Base-by-base conservation (phyloP, 2,888 invertebrate genomes). In the Prosapia bicincta region DNA sequence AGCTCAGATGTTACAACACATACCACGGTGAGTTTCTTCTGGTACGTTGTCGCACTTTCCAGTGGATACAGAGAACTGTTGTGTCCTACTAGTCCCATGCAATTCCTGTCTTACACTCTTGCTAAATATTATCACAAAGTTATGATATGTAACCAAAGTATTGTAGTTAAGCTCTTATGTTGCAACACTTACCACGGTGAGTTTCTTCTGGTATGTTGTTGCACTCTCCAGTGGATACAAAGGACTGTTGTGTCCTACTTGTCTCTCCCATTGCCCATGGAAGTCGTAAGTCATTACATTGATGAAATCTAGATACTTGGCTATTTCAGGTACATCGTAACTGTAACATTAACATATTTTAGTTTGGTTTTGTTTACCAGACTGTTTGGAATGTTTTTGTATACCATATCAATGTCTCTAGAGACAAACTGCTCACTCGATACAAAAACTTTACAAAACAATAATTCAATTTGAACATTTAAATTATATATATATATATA, bases 201-300 rank as follows among this genome's bases (percentile, higher is more conserved):
- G 88, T 87, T 96, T 96, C 87, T 96, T 96, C 86, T 96, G 95
- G 83, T 96, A 94, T 82, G 94, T 93, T 3, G 95, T 94, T 24
- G 96, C 94, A 80, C 95, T 93, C 83, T 96, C 96, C 26, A 97
- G 86, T 0, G 97, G 93, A 85, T 92, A 95, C 0, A 97, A 89
- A 0, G 97, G 97, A 72, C 95, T 94, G 86, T 97, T 97, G 85
- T 97, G 97, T 5, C 96, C 96, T 1, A 97, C 96, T 79, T 94
- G 93, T 77, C 95, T 89, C 84, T 97, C 96, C 96, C 96, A 97
- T 83, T 96, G 95, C 0, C 97, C 97, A 83, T 96, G 96, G 89
- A 97, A 97, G 84, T 97, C 97, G 83, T 97, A 97, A 0, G 96
- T 96, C 96, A 97, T 96, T 10, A 97, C 93, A 84, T 96, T 97